Evolutionary conservation across 2,888 invertebrate species (phyloP).

Genomic region (Balanococcus diminutus): DNA sequence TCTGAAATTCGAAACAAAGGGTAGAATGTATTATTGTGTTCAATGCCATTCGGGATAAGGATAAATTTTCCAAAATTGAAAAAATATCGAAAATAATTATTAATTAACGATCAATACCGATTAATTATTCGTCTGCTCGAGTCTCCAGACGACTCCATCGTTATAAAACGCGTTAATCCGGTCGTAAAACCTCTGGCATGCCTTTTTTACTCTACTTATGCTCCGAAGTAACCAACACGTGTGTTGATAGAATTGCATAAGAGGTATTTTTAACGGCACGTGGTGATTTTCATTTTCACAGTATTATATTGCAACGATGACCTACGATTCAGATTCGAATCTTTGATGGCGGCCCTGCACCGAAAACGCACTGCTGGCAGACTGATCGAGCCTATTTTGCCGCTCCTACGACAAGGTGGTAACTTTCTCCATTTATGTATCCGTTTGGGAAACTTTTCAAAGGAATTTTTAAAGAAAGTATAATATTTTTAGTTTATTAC

Average conservation of each 20-base stretch:
- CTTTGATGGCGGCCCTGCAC: not conserved
- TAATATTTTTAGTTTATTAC: slow-evolving; percentile 44
- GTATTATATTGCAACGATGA: slow-evolving; percentile 38
- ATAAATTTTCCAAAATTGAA: not conserved
- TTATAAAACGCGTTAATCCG: too few species aligned
- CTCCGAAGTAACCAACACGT: not conserved
- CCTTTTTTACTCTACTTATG: not conserved
- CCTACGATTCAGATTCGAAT: slow-evolving; percentile 39
- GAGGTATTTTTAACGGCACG: not conserved
- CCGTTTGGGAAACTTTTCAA: not conserved
- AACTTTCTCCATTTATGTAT: not conserved
- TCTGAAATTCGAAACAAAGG: not conserved
- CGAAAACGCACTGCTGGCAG: not conserved
- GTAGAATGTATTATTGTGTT: not conserved
- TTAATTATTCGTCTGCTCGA: not conserved
- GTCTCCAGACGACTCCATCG: not conserved
- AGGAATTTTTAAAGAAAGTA: slow-evolving; percentile 8
- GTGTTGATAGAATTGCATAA: slow-evolving; percentile 8
- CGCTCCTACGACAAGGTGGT: slow-evolving; percentile 43
- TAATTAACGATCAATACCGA: not conserved
- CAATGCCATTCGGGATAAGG: not conserved
- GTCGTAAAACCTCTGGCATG: too few species aligned
- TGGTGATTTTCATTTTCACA: not conserved
- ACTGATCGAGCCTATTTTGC: slow-evolving; percentile 36
- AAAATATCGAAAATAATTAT: not conserved